phyloP scores from a whole-genome alignment of 2,888 invertebrate genomes.

The Lobophora halterata region DNA sequence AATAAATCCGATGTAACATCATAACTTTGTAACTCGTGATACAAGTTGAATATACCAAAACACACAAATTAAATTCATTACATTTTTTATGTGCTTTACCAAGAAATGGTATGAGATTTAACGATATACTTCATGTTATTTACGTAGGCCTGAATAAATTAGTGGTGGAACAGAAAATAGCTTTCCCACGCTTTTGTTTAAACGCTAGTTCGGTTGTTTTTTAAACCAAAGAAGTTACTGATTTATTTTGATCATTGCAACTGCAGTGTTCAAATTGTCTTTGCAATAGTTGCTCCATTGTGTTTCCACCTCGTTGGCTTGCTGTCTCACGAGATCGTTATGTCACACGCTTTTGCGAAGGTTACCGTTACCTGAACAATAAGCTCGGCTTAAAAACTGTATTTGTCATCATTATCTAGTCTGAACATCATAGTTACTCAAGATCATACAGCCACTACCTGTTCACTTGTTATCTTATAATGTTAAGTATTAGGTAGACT shows the following conservation, averaged over 20 bases:
- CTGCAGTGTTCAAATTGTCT: conserved; percentile 45
- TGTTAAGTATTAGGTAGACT: background rate
- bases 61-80: conserved; percentile 39
- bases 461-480: too few species aligned
- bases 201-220: conserved; percentile 2
- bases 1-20: conserved; percentile 36
- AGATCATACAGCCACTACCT: background rate
- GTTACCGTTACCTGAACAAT: conserved; percentile 38
- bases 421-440: conserved; percentile 11
- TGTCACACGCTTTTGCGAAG: conserved; percentile 51
- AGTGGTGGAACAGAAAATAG: conserved; percentile 6
- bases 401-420: conserved; percentile 21
- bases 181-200: conserved; percentile 19
- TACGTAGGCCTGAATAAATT: conserved; percentile 27
- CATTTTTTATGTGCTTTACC: conserved; percentile 31
- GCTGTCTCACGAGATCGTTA: conserved; percentile 61
- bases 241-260: conserved; percentile 41
- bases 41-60: conserved; percentile 24
- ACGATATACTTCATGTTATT: conserved; percentile 21
- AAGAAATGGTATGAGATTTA: conserved; percentile 21
- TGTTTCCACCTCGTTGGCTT: conserved; percentile 64
- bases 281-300: conserved; percentile 53
- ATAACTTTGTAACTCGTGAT: conserved; percentile 28
- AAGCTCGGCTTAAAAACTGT: conserved; percentile 20
- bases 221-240: conserved; percentile 8